A percentile compares a stretch with the other conserved stretches of the same genome.
Conservation (phyloP, 1,140 invertebrate genomes). For the Pseudobourletiella spinata region DNA sequence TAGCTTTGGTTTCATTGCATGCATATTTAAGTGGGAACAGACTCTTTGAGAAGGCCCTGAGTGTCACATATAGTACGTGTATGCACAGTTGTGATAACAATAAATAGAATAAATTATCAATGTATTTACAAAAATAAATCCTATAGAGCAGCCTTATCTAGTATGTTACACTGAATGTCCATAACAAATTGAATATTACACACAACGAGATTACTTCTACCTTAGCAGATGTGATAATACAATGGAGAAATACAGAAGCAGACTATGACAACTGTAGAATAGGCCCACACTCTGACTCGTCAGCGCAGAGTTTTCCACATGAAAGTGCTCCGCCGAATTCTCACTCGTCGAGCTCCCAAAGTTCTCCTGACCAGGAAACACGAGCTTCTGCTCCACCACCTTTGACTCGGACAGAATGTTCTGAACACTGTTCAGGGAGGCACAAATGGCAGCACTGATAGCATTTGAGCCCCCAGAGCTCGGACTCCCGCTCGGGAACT, state of each 20-base stretch:
- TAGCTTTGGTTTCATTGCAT: too few species aligned
- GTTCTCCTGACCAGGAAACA: slow-evolving; percentile 28
- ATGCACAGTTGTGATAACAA: too few species aligned
- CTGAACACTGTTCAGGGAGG: slow-evolving; percentile 25
- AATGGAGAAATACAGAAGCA: slow-evolving; percentile 22
- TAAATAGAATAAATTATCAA: too few species aligned
- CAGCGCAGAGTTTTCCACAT: slow-evolving; percentile 30
- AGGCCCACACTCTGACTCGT: slow-evolving; percentile 22
- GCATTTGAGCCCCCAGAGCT: neutral
- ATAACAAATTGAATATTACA: too few species aligned
- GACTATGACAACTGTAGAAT: slow-evolving; percentile 21
- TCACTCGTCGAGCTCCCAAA: slow-evolving; percentile 14
- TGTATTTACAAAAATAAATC: too few species aligned
- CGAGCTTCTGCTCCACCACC: slow-evolving; percentile 18
- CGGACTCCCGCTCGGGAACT: neutral
- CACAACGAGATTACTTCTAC: too few species aligned
- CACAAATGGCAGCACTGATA: slow-evolving; percentile 25
- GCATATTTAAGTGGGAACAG: too few species aligned
- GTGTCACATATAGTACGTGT: too few species aligned
- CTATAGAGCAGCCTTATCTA: too few species aligned
- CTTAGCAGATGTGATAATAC: neutral
- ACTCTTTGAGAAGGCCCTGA: too few species aligned
- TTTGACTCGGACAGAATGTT: slow-evolving; percentile 19
- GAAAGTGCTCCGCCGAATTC: slow-evolving; percentile 3
- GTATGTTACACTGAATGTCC: too few species aligned